Evolutionary conservation across 2,888 invertebrate genomes (phyloP).

Genomic region (Ormyrus thymus): DNA sequence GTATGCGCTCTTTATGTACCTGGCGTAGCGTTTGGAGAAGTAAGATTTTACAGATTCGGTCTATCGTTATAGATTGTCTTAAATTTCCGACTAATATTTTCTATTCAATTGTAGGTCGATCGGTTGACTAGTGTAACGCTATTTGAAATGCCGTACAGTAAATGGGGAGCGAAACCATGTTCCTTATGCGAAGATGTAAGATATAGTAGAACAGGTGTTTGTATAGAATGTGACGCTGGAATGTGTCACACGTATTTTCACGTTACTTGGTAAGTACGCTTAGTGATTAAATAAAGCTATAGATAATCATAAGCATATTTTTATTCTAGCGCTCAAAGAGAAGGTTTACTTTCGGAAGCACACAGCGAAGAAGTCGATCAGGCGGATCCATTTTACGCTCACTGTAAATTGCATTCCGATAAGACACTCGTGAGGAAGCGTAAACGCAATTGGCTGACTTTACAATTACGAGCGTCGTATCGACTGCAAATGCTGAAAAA

Average conservation of each 20-base stretch:
- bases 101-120: slow-evolving; percentile 78
- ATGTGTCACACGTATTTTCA: slow-evolving; percentile 98
- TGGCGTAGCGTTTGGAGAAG: slow-evolving; percentile 97
- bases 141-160: slow-evolving; percentile 97
- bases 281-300: not conserved
- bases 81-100: no score
- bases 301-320: not conserved
- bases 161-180: slow-evolving; percentile 96
- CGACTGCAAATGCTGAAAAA: slow-evolving; percentile 78
- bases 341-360: slow-evolving; percentile 94
- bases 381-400: slow-evolving; percentile 98
- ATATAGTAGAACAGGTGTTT: slow-evolving; percentile 93
- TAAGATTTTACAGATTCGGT: slow-evolving; percentile 65
- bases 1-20: slow-evolving; percentile 98
- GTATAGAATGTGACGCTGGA: slow-evolving; percentile 98
- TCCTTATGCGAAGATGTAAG: slow-evolving; percentile 91
- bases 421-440: slow-evolving; percentile 88
- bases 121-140: slow-evolving; percentile 93
- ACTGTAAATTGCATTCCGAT: slow-evolving; percentile 96
- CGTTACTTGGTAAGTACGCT: slow-evolving; percentile 88
- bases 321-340: slow-evolving; percentile 87
- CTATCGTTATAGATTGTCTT: not conserved
- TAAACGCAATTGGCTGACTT: slow-evolving; percentile 89
- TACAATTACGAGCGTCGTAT: slow-evolving; percentile 87
- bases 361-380: slow-evolving; percentile 92